These are phyloP conservation scores for Crypturellus tataupa DNA, from an alignment of 2,797 vertebrate genomes.

Conservation along the genomic window DNA sequence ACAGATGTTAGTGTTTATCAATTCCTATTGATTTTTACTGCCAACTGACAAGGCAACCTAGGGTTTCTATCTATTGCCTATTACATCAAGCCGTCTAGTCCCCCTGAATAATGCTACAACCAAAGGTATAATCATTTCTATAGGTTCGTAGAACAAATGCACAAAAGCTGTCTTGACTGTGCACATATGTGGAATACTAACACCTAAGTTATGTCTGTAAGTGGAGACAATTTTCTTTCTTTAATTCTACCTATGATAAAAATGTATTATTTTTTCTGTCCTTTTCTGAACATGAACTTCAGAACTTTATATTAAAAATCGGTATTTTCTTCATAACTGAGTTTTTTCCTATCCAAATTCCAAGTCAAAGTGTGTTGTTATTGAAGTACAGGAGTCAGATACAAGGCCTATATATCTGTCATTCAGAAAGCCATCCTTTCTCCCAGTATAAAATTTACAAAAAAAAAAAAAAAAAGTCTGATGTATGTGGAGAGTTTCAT, in stretches of 20 bases:
- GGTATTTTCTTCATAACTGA: neutral
- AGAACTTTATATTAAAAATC: neutral
- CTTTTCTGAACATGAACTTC: neutral
- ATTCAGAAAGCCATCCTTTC: neutral
- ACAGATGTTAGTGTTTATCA: neutral
- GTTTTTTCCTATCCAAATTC: neutral
- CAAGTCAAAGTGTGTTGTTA: neutral
- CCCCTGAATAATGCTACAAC: neutral
- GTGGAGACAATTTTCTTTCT: neutral
- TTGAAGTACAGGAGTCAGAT: neutral
- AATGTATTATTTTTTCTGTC: neutral
- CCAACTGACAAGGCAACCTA: neutral
- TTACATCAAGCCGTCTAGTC: neutral
- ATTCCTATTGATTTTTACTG: neutral
- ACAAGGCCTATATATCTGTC: rapidly evolving
- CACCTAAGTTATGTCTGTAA: neutral
- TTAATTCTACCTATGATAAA: neutral
- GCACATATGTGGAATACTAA: neutral
- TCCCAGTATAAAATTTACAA: neutral
- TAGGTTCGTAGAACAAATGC: neutral
- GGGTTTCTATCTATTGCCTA: neutral
- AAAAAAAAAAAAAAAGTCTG: neutral
- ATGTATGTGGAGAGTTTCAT: neutral
- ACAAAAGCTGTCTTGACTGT: neutral
- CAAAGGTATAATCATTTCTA: neutral